Evolutionary conservation across 2,888 invertebrate species (phyloP).

Genomic region (Frankliniella fusca): DNA sequence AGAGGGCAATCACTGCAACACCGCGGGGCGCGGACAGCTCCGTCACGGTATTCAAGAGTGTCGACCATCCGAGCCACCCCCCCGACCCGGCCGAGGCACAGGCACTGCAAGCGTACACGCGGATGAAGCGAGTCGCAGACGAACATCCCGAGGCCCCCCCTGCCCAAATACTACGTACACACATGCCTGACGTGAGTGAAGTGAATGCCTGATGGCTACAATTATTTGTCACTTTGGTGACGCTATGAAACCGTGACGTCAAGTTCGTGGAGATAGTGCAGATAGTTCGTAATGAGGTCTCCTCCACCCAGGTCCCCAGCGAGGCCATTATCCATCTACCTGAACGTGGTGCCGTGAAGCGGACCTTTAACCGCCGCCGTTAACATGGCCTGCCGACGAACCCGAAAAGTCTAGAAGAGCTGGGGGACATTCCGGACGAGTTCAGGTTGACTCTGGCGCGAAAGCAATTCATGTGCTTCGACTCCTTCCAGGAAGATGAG

Average conservation of each 20-base stretch:
- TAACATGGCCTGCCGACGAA: background rate
- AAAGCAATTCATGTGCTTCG: background rate
- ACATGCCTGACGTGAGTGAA: background rate
- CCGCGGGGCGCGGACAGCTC: background rate
- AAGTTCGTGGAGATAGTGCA: background rate
- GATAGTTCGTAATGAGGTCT: slow-evolving; percentile 1
- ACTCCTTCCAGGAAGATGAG: slow-evolving; percentile 1
- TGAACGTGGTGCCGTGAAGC: background rate
- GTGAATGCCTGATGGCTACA: background rate
- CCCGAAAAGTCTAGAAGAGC: background rate
- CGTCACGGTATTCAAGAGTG: slow-evolving; percentile 1
- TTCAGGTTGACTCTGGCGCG: slow-evolving; percentile 1
- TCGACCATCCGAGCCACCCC: background rate
- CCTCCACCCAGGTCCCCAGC: slow-evolving; percentile 1
- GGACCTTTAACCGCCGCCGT: slow-evolving; percentile 1
- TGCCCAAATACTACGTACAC: too few relatives aligned
- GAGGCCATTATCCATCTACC: slow-evolving; percentile 1
- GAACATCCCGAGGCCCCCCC: slow-evolving; percentile 1
- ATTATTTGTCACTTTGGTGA: too few relatives aligned
- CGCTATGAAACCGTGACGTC: slow-evolving; percentile 1
- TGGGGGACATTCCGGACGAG: background rate
- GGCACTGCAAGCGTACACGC: background rate
- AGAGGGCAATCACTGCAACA: slow-evolving; percentile 1
- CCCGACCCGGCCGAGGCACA: background rate
- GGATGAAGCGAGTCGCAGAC: background rate